These are phyloP conservation scores for Cyanocitta stelleri DNA, from an alignment of 2,113 vertebrate species.

Conservation along the genomic window DNA sequence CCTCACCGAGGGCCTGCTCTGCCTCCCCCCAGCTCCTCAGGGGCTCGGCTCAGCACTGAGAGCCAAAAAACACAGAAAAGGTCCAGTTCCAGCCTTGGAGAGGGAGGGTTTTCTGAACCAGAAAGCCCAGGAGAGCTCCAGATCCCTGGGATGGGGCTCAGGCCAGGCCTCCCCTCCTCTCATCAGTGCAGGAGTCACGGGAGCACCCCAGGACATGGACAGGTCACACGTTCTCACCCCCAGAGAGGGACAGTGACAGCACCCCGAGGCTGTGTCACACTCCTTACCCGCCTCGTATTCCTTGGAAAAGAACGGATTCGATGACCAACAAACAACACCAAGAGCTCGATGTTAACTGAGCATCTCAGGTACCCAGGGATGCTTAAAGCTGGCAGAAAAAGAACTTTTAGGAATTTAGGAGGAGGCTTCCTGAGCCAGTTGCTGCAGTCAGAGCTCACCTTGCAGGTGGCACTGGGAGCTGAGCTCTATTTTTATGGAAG, in stretches of 20 bases:
- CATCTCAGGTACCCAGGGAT: not conserved
- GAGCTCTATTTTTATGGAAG: not conserved
- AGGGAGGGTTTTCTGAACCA: not conserved
- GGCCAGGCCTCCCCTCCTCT: not conserved
- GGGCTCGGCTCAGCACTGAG: accelerated
- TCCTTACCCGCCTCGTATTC: not conserved
- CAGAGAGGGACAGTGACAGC: not conserved
- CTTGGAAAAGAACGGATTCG: not conserved
- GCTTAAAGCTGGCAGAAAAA: not conserved
- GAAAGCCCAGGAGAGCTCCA: not conserved
- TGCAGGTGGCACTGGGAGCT: not conserved
- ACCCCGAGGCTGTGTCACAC: not conserved
- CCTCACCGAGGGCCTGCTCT: not conserved
- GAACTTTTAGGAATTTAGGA: not conserved
- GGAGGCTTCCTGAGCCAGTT: not conserved
- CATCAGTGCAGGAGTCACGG: not conserved
- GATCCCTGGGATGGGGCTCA: not conserved
- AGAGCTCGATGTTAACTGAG: not conserved
- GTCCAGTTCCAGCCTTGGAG: not conserved
- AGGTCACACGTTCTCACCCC: not conserved
- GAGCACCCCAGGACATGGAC: not conserved
- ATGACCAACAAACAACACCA: not conserved
- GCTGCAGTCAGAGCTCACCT: not conserved
- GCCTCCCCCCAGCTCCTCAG: not conserved
- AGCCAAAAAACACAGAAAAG: not conserved